A percentile compares a stretch with the other conserved stretches of the same genome.
phyloP scores from a whole-genome alignment of 2,888 invertebrate species.

The Napeogenes sylphis region DNA sequence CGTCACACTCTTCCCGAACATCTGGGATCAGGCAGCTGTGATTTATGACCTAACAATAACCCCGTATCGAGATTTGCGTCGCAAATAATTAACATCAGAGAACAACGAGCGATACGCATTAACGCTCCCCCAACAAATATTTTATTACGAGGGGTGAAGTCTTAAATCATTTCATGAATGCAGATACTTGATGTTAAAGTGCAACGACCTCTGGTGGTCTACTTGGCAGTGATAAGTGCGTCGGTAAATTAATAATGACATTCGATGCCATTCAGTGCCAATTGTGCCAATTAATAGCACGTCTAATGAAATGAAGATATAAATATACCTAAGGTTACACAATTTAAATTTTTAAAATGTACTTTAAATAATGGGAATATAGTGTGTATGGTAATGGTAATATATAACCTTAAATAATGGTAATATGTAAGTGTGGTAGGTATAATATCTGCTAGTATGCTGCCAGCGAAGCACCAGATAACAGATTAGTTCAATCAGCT shows the following conservation, averaged over 20 bases:
- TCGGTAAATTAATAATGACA: too few relatives aligned
- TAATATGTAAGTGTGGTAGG: too few relatives aligned
- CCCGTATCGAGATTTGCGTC: background rate
- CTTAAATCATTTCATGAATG: conserved; percentile 22
- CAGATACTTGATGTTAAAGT: conserved; percentile 19
- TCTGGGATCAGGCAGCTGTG: conserved; percentile 12
- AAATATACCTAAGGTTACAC: too few relatives aligned
- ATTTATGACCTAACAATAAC: conserved; percentile 13
- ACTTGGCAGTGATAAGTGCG: background rate
- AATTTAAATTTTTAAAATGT: too few relatives aligned
- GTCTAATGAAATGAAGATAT: too few relatives aligned
- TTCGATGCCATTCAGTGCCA: too few relatives aligned
- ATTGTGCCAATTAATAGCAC: too few relatives aligned
- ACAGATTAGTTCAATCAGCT: conserved; percentile 3
- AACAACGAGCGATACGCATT: background rate
- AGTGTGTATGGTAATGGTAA: too few relatives aligned
- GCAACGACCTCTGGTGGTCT: conserved; percentile 15
- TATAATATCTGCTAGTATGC: too few relatives aligned
- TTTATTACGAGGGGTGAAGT: background rate
- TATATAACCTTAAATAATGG: too few relatives aligned
- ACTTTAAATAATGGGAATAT: too few relatives aligned
- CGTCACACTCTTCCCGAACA: conserved; percentile 7
- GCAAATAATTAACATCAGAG: background rate
- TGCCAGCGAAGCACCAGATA: background rate
- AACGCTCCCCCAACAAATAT: background rate